phyloP scores from a whole-genome alignment of 2,113 vertebrate genomes.

The Cinclus mexicanus region DNA sequence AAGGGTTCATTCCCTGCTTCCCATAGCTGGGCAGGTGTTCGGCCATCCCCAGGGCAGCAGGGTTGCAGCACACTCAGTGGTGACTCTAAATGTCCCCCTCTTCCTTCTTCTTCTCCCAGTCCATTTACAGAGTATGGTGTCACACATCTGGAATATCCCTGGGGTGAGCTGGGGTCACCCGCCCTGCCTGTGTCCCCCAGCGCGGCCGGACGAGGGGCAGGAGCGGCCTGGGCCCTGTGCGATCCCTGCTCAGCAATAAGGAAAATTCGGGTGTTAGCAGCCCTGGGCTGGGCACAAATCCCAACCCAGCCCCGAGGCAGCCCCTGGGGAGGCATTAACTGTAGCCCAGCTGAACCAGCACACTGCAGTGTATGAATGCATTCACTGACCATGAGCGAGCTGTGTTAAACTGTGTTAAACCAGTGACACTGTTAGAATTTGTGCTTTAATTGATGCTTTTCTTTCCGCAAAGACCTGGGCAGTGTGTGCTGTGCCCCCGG shows the following conservation, averaged over 20 bases:
- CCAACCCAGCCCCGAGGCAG: not conserved
- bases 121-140: no score
- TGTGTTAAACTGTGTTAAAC: not conserved
- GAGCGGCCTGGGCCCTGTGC: not conserved
- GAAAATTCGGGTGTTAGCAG: not conserved
- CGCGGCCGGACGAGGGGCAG: rapidly evolving
- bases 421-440: not conserved
- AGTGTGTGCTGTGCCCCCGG: not conserved
- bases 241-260: not conserved
- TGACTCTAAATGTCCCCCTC: not conserved
- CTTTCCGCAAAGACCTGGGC: not conserved
- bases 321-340: not conserved
- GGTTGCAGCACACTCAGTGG: not conserved
- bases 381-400: not conserved
- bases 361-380: no score
- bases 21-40: not conserved
- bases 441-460: not conserved
- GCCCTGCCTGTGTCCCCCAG: not conserved
- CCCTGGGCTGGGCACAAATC: not conserved
- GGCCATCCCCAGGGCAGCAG: not conserved
- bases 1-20: not conserved
- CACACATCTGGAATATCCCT: not conserved
- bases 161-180: not conserved
- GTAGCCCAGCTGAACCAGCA: not conserved
- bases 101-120: not conserved